Percentiles rank a stretch among this genome's conserved stretches.
Conservation (phyloP, 2,113 vertebrate genomes). For the Sylvilagus bachmani region DNA sequence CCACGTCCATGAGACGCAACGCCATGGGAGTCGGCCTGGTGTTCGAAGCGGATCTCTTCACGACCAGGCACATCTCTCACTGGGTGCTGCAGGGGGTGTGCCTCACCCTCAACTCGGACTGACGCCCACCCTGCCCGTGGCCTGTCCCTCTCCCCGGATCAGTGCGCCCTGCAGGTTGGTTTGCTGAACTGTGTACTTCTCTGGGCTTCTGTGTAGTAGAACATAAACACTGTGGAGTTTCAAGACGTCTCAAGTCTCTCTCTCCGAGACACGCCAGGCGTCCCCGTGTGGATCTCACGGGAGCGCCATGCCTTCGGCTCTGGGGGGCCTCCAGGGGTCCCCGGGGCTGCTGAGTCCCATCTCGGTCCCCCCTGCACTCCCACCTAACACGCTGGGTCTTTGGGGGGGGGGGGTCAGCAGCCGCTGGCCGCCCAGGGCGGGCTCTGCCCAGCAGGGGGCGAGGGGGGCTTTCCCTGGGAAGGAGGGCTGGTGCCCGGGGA, state of each 20-base stretch:
- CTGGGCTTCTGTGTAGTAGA: neutral
- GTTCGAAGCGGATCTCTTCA: conserved; percentile 96
- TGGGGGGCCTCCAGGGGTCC: too few relatives aligned
- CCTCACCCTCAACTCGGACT: conserved; percentile 94
- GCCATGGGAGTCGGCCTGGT: conserved; percentile 96
- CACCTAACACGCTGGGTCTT: too few relatives aligned
- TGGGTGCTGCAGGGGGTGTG: conserved; percentile 97
- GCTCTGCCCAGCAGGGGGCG: too few relatives aligned
- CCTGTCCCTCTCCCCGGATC: too few relatives aligned
- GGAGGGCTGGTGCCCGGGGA: too few relatives aligned
- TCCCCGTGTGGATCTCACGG: too few relatives aligned
- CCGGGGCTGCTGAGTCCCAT: neutral
- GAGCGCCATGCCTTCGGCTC: too few relatives aligned
- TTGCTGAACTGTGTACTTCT: neutral
- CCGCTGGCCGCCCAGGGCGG: too few relatives aligned
- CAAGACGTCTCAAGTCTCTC: neutral
- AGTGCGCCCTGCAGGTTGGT: too few relatives aligned
- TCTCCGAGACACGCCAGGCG: neutral
- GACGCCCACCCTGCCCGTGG: neutral
- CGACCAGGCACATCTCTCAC: conserved; percentile 93
- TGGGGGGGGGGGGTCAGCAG: too few relatives aligned
- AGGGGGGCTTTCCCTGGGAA: too few relatives aligned
- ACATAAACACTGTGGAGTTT: conserved; percentile 21
- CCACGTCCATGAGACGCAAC: conserved; percentile 94
- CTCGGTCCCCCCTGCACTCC: too few relatives aligned